Evolutionary conservation across 2,888 invertebrate genomes (phyloP).

Genomic region (Volucella zonaria): DNA sequence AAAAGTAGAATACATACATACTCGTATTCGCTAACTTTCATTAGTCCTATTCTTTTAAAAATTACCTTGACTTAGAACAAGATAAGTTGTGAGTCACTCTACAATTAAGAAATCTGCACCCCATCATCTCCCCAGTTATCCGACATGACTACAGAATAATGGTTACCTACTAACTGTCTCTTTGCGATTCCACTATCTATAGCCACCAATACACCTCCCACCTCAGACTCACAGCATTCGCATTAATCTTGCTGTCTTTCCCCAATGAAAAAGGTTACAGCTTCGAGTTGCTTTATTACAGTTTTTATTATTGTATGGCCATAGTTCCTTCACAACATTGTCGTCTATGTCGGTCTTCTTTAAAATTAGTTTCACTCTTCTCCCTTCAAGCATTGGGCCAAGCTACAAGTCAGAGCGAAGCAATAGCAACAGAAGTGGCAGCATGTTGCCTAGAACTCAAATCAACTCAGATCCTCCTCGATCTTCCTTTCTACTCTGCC

Average conservation of each 20-base stretch:
- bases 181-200: not conserved
- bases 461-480: slow-evolving; percentile 30
- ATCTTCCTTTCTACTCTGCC: slow-evolving; percentile 5
- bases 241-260: slow-evolving; percentile 33
- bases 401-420: not conserved
- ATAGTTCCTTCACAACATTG: slow-evolving; percentile 8
- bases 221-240: not conserved
- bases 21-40: too few species aligned
- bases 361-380: slow-evolving; percentile 56
- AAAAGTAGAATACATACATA: too few species aligned
- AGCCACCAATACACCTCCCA: not conserved
- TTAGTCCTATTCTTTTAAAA: too few species aligned
- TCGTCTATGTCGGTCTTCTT: slow-evolving; percentile 40
- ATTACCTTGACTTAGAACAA: too few species aligned
- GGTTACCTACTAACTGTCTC: not conserved
- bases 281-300: slow-evolving; percentile 43
- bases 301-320: slow-evolving; percentile 19
- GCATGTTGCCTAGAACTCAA: slow-evolving; percentile 60
- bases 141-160: not conserved
- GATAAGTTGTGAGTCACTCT: too few species aligned
- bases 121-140: not conserved
- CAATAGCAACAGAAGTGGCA: slow-evolving; percentile 43
- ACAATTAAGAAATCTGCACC: too few species aligned
- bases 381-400: not conserved
- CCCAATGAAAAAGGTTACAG: slow-evolving; percentile 27